Evolutionary conservation across 2,797 vertebrate genomes (phyloP).

Genomic region (Neosilurus hyrtlii): DNA sequence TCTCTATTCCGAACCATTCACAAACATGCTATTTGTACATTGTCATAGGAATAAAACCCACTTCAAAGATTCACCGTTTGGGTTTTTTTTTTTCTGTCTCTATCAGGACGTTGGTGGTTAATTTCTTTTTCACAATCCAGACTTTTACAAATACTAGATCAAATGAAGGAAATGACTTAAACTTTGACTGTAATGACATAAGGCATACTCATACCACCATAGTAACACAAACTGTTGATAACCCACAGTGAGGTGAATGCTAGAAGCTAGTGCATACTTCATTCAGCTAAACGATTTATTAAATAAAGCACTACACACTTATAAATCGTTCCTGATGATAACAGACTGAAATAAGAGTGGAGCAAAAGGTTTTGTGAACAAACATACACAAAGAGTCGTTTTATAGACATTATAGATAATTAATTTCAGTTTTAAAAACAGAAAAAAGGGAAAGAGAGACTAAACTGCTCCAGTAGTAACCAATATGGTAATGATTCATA

Average conservation of each 20-base stretch:
- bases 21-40: background rate
- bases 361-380: background rate
- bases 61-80: background rate
- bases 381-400: background rate
- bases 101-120: background rate
- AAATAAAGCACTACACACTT: background rate
- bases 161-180: constrained; percentile 4
- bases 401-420: background rate
- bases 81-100: background rate
- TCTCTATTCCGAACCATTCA: background rate
- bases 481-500: background rate
- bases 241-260: background rate
- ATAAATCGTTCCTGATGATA: background rate
- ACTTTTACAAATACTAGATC: background rate
- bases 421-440: background rate
- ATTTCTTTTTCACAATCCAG: background rate
- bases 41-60: background rate
- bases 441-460: background rate
- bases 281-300: background rate
- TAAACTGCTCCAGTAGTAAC: background rate
- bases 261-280: background rate
- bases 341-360: background rate
- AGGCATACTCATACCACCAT: background rate
- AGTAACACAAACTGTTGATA: background rate
- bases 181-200: constrained; percentile 12